A percentile compares a stretch with the other conserved stretches of the same genome.
Conservation (phyloP, 1,140 invertebrate genomes). For the Oncopodura yosiiana region DNA sequence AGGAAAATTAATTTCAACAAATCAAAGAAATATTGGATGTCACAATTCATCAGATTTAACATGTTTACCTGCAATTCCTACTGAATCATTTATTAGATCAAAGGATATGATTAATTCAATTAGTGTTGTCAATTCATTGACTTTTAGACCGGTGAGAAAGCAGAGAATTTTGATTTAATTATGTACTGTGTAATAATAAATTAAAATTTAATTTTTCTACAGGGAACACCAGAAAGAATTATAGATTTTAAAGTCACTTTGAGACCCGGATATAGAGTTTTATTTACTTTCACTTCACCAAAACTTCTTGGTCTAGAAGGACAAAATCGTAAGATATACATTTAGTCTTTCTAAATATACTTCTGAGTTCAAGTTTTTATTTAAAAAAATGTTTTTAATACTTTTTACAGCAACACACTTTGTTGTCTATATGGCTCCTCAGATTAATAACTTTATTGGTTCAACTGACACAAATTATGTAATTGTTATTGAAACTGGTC, state of each 20-base stretch:
- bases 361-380: conserved; percentile 7
- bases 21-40: not conserved
- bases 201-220: no score
- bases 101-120: not conserved
- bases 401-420: conserved; percentile 12
- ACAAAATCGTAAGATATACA: no score
- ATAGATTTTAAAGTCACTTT: conserved; percentile 14
- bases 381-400: not conserved
- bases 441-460: conserved; percentile 14
- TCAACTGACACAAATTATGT: not conserved
- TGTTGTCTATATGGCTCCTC: conserved; percentile 18
- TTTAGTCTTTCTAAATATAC: no score
- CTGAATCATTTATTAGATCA: no score
- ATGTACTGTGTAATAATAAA: no score
- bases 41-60: not conserved
- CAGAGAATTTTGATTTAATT: not conserved
- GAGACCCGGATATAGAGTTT: not conserved
- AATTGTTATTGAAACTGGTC: conserved; percentile 4
- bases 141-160: conserved; percentile 5
- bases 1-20: not conserved
- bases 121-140: conserved; percentile 9
- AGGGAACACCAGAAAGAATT: conserved; percentile 16
- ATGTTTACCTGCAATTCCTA: no score
- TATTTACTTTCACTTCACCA: conserved; percentile 19
- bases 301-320: conserved; percentile 11